Percentiles rank a stretch among this genome's conserved stretches.
These are phyloP conservation scores for Agelaius tricolor DNA, from an alignment of 2,113 vertebrate genomes.

Conservation along the genomic window DNA sequence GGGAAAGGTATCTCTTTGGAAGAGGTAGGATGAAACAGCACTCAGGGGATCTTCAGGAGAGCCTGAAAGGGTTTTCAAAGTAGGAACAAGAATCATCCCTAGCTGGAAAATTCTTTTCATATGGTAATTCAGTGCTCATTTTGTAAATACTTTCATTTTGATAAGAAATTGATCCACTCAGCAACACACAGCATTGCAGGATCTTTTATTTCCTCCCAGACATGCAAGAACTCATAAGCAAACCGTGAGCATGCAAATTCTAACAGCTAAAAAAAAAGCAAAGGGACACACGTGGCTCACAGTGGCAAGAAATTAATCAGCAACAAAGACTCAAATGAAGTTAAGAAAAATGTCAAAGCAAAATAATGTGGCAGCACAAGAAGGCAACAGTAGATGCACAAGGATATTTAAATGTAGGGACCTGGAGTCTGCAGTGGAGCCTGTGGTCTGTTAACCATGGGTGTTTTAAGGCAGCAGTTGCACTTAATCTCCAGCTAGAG, in stretches of 20 bases:
- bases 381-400: not conserved
- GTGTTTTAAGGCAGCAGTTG: constrained; percentile 90
- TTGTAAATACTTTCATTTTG: not conserved
- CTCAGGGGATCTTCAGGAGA: not conserved
- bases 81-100: not conserved
- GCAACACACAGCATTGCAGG: not conserved
- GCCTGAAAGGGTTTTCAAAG: not conserved
- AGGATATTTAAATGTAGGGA: constrained; percentile 41
- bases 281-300: not conserved
- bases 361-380: not conserved
- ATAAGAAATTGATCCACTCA: not conserved
- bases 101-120: not conserved
- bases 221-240: not conserved
- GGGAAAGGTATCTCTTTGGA: not conserved
- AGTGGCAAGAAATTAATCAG: not conserved
- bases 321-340: not conserved
- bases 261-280: not conserved
- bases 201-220: not conserved
- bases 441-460: constrained; percentile 89
- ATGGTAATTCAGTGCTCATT: not conserved
- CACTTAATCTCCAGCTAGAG: constrained; percentile 94
- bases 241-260: not conserved
- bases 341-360: not conserved
- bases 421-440: constrained; percentile 88
- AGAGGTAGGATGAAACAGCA: not conserved